These are phyloP conservation scores for Eristalis pertinax DNA, from an alignment of 2,888 invertebrate genomes.

Conservation along the genomic window DNA sequence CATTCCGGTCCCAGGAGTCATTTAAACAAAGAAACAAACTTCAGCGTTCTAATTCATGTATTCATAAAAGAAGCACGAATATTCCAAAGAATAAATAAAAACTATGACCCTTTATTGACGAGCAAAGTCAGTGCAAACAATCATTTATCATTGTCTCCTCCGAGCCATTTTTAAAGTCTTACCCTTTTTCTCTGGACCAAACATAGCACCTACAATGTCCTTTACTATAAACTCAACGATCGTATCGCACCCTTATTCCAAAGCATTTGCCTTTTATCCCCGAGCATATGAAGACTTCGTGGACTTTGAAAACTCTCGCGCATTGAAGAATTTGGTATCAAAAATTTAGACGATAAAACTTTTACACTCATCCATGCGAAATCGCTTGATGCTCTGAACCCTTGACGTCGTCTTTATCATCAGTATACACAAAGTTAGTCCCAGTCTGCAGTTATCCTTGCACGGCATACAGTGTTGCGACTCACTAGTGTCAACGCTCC, in stretches of 20 bases:
- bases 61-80: no score
- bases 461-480: not conserved
- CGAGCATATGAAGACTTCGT: not conserved
- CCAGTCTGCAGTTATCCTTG: not conserved
- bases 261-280: not conserved
- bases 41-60: no score
- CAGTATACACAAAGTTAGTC: not conserved
- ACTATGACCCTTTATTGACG: no score
- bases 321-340: not conserved
- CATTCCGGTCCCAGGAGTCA: no score
- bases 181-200: no score
- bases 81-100: no score
- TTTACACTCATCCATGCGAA: slow-evolving; percentile 6
- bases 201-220: not conserved
- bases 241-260: not conserved
- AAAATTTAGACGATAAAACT: slow-evolving; percentile 19
- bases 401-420: not conserved
- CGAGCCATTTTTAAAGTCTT: not conserved
- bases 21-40: no score
- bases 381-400: not conserved
- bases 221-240: not conserved
- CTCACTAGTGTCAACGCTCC: not conserved
- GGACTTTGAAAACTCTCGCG: not conserved
- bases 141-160: not conserved
- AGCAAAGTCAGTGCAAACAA: no score